phyloP scores from a whole-genome alignment of 2,113 vertebrate genomes.

The Gambusia holbrooki region DNA sequence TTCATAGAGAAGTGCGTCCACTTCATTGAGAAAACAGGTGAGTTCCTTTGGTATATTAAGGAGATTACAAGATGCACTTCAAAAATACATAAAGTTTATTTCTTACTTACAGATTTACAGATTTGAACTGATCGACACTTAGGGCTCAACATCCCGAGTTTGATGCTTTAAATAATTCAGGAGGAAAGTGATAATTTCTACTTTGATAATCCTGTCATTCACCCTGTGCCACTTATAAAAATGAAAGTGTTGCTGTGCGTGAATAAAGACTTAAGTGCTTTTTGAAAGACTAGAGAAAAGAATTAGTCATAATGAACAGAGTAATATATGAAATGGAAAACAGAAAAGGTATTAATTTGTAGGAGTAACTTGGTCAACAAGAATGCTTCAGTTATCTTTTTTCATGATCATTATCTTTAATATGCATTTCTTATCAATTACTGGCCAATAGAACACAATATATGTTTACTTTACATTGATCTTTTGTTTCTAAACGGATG shows the following conservation, averaged over 20 bases:
- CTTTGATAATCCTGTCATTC: background rate
- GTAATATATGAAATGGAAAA: background rate
- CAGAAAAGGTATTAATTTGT: background rate
- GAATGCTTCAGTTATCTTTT: background rate
- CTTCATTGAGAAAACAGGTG: slow-evolving; percentile 94
- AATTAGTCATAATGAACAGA: background rate
- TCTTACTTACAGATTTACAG: background rate
- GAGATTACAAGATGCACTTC: background rate
- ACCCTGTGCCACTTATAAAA: too few species aligned
- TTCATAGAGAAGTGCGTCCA: slow-evolving; percentile 96
- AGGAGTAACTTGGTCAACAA: background rate
- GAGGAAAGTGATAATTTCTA: background rate
- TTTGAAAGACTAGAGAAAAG: background rate
- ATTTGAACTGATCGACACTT: too few species aligned
- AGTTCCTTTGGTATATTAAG: slow-evolving; percentile 13
- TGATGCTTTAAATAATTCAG: background rate
- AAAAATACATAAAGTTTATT: background rate
- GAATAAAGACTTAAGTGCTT: background rate
- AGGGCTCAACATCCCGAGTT: background rate
- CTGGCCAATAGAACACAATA: background rate
- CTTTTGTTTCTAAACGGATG: background rate
- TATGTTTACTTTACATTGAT: background rate
- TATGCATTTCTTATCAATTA: background rate
- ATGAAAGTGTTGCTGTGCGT: background rate
- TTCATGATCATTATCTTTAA: background rate